Evolutionary conservation across 2,888 invertebrate genomes (phyloP).

Genomic region (Saturnia japonica): DNA sequence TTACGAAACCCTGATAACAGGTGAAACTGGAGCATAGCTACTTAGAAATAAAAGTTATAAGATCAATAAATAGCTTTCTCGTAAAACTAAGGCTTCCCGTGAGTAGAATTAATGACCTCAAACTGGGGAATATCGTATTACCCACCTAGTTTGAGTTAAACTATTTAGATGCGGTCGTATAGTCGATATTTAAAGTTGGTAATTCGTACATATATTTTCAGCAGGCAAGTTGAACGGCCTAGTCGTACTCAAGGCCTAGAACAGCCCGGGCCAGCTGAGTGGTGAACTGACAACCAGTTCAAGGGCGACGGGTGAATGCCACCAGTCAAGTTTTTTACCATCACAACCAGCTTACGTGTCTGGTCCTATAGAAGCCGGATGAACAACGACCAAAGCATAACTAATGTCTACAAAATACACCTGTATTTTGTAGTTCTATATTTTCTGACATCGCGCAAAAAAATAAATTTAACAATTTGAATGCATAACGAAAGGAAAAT

Average conservation of each 20-base stretch:
- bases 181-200: constrained; percentile 14
- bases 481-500: constrained; percentile 27
- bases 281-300: constrained; percentile 71
- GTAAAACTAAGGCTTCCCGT: not conserved
- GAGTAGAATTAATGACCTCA: not conserved
- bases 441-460: constrained; percentile 33
- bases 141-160: too few relatives aligned
- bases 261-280: constrained; percentile 68
- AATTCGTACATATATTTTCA: constrained; percentile 43
- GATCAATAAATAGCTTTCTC: not conserved
- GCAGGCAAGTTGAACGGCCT: constrained; percentile 70
- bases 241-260: constrained; percentile 69
- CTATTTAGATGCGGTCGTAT: not conserved
- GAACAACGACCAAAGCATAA: constrained; percentile 54
- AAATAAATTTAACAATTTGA: constrained; percentile 24
- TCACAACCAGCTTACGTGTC: constrained; percentile 65
- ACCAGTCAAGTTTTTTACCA: constrained; percentile 70
- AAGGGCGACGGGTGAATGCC: constrained; percentile 79
- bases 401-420: constrained; percentile 39
- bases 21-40: too few relatives aligned
- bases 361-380: constrained; percentile 68
- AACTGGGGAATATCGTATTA: not conserved
- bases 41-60: not conserved
- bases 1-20: too few relatives aligned
- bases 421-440: constrained; percentile 31